Evolutionary conservation across 2,888 invertebrate genomes (phyloP).

Genomic region (Leptothorax acervorum): DNA sequence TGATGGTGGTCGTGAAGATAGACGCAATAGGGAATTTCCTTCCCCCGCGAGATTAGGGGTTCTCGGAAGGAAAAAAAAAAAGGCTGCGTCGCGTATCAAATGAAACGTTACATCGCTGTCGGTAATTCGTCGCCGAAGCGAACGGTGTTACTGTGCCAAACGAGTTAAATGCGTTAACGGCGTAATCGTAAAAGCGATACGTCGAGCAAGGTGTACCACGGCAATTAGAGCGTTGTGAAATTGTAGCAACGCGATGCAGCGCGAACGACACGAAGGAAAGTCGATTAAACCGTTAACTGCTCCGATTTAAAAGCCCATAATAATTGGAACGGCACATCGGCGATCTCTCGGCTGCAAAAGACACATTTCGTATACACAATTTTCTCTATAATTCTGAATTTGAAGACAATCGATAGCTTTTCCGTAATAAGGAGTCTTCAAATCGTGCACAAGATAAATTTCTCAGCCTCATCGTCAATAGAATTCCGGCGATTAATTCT

Average conservation of each 20-base stretch:
- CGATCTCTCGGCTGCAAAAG: neutral
- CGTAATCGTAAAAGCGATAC: conserved; percentile 47
- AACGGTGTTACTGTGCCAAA: conserved; percentile 44
- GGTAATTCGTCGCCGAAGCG: conserved; percentile 28
- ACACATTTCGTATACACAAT: neutral
- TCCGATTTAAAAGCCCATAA: conserved; percentile 38
- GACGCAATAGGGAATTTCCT: conserved; percentile 50
- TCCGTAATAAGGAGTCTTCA: neutral
- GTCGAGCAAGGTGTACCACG: conserved; percentile 45
- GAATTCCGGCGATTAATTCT: neutral
- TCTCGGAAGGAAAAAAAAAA: conserved; percentile 1
- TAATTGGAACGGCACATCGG: neutral
- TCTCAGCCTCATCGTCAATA: neutral
- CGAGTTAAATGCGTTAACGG: conserved; percentile 34
- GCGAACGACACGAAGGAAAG: conserved; percentile 16
- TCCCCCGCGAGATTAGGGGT: neutral
- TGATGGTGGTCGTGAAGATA: conserved; percentile 25
- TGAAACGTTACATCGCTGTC: neutral
- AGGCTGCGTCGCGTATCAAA: neutral
- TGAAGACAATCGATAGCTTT: neutral
- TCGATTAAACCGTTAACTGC: conserved; percentile 48
- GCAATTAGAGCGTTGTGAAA: conserved; percentile 68
- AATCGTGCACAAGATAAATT: neutral
- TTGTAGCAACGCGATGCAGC: conserved; percentile 26
- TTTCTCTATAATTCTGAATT: neutral